Conservation (phyloP, 2,797 vertebrate genomes). For the Hippoglossus hippoglossus region DNA sequence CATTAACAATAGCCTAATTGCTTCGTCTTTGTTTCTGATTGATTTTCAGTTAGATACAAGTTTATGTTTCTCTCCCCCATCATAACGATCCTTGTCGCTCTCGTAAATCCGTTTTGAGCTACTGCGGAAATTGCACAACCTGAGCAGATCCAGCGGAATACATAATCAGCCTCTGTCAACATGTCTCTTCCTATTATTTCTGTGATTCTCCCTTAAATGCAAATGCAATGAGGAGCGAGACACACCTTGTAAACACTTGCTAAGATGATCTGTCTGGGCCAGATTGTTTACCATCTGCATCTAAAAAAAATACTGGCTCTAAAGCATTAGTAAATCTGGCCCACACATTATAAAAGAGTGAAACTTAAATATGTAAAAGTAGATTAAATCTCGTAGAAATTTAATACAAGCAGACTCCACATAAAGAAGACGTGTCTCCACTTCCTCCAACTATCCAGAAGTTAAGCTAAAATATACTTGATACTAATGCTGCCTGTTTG, state of each 20-base stretch:
- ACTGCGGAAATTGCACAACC: not conserved
- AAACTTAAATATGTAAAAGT: not conserved
- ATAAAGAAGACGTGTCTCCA: too few relatives aligned
- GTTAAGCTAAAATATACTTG: too few relatives aligned
- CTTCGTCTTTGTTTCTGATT: not conserved
- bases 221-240: not conserved
- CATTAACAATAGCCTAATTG: not conserved
- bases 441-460: too few relatives aligned
- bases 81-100: not conserved
- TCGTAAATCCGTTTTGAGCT: not conserved
- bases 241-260: not conserved
- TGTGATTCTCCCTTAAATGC: slow-evolving; percentile 5
- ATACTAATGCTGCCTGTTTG: too few relatives aligned
- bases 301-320: too few relatives aligned
- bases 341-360: not conserved
- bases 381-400: not conserved
- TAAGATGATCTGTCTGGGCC: slow-evolving; percentile 3
- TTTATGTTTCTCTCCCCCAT: not conserved
- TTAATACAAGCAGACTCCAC: not conserved
- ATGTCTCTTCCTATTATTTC: slow-evolving; percentile 6
- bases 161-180: slow-evolving; percentile 9
- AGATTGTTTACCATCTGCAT: not conserved
- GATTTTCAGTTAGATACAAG: not conserved
- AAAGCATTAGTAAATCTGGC: not conserved
- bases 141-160: slow-evolving; percentile 1